Base-by-base conservation (phyloP, 1,140 invertebrate species). In the Monochamus saltuarius region DNA sequence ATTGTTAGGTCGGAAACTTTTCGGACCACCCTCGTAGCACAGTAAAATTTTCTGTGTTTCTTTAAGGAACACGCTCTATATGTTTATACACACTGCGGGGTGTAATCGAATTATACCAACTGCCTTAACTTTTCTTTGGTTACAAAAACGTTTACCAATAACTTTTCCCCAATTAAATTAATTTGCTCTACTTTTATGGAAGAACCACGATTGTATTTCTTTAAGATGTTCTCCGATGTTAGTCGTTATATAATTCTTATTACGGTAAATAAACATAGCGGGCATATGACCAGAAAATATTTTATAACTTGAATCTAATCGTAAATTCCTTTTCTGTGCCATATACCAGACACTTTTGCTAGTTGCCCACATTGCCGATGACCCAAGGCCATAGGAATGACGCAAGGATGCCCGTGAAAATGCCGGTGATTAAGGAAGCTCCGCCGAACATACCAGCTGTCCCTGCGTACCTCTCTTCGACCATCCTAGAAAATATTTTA, bases 391-490 rank as follows among this genome's bases (percentile, higher is more conserved):
- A 83, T 35, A 89, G 65, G 61, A 88, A 83, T 0, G 90, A 87
- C 70, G 91, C 89, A 16, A 89, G 77, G 29, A 98, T 84, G 8
- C 96, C 96, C 42, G 78, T 77, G 61, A 94, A 88, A 11, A 98
- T 93, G 19, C 96, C 96, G 1, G 92, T 88, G 0, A 98, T 89
- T 0, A 98, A 81, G 68, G 87, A 89, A 13, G 96, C 94, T 1
- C 90, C 94, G 29, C 88, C 95, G 76, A 95, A 92, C 95, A 98
- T 99, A 35, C 95, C 96, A 2, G 96, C 96, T 7, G 87, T 89
- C 0, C 89, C 80, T 16, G 92, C 89, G 75, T 97, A 82, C 65
- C 92, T 86, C 0, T 87, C 83, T 40, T 92, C 87, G 8, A 97
- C 95, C 38, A 83, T 87, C 64, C 93, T 95, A 78, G 22, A 84